phyloP scores from a whole-genome alignment of 2,888 invertebrate genomes.

The Blomia tropicalis region DNA sequence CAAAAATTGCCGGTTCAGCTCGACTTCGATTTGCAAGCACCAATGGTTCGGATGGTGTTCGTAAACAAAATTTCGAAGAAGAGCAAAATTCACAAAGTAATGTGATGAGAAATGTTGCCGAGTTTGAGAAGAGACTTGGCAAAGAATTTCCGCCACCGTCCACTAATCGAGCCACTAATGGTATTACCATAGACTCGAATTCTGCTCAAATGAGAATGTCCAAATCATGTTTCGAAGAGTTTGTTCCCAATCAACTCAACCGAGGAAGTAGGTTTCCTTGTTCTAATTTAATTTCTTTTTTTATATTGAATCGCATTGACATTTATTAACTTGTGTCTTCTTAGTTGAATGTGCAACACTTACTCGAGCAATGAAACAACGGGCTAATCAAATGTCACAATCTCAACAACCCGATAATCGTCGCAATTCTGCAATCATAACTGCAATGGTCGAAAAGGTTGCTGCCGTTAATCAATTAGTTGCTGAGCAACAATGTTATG shows the following conservation, averaged over 20 bases:
- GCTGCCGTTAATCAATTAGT: slow-evolving; percentile 18
- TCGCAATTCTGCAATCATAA: slow-evolving; percentile 29
- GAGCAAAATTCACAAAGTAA: slow-evolving; percentile 8
- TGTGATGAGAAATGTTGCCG: slow-evolving; percentile 23
- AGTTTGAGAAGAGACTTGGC: slow-evolving; percentile 18
- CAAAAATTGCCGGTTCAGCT: background rate
- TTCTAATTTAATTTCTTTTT: background rate
- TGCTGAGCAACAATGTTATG: slow-evolving; percentile 1
- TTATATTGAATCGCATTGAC: background rate
- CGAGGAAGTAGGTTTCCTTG: background rate
- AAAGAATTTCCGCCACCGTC: background rate
- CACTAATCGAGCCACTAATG: background rate
- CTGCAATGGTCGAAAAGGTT: slow-evolving; percentile 24
- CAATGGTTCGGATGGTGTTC: background rate
- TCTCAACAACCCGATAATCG: slow-evolving; percentile 27
- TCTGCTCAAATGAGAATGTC: slow-evolving; percentile 20
- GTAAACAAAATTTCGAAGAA: background rate
- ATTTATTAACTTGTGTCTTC: background rate
- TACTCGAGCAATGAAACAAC: background rate
- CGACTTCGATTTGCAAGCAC: background rate
- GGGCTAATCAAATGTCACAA: background rate
- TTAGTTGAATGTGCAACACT: slow-evolving; percentile 5
- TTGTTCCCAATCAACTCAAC: background rate
- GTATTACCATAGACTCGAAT: background rate
- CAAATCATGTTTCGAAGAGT: slow-evolving; percentile 25